Evolutionary conservation across 1,140 invertebrate species (phyloP), one percentile per base, ranked within the genome.

Genomic region (Cryptotermes secundus): DNA sequence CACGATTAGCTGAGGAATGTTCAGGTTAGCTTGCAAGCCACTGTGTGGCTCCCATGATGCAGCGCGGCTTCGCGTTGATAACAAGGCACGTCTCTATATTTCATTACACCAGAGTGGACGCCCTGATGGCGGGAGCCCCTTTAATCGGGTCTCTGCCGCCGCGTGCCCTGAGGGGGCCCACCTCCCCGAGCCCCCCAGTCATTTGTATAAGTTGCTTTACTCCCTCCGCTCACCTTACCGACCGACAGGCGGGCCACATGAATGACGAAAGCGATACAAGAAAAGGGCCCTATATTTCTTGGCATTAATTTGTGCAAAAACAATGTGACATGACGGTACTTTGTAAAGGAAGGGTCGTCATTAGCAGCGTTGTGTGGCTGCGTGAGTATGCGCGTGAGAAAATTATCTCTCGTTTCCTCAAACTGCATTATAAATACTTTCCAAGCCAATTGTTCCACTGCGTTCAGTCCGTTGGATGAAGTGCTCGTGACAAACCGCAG

Each of bases 41-140:
- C 59, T 31, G 26, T 72, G n/a, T 14, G n/a, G 26, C 16, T 72
- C 59, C 0, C 59, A 31, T 31, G 59, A 31, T 72, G 59, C 26
- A 72, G 59, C 6, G 59, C 59, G 59, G 59, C 59, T 31, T 72
- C n/a, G 59, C 26, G 59, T 72, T 72, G 59, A 72, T 72, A 72
- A 72, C 59, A 72, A 72, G 59, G 59, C 59, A 72, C 26, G 59
- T 72, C 59, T 72, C 59, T 72, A 72, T 72, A 72, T 72, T 72
- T 72, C 59, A 72, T 72, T 72, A 72, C 59, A 72, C 59, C n/a
- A n/a, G 59, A 72, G 59, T 72, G 59, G 59, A 72, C 59, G 59
- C 59, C 59, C 59, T 72, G 59, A 72, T 72, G 59, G 59, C 59
- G 59, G 59, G n/a, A 72, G 59, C 59, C 59, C 59, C 59, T 72